These are phyloP conservation scores for Daubentonia madagascariensis DNA, from an alignment of 2,113 vertebrate genomes.

Conservation along the genomic window DNA sequence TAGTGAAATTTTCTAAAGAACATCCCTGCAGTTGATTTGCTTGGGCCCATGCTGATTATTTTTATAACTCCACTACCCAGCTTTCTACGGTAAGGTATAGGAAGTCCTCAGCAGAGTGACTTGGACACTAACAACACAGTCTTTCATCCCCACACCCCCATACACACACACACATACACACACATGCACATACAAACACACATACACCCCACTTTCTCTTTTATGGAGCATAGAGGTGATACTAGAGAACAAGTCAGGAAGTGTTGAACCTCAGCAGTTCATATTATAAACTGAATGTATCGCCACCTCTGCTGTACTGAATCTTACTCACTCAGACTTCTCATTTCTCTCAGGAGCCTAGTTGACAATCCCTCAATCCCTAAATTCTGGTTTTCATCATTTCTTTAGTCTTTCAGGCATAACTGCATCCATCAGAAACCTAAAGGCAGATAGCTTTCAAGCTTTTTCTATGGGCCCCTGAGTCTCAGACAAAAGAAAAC, in stretches of 20 bases:
- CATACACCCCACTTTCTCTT: neutral
- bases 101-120: neutral
- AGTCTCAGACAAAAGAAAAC: neutral
- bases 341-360: neutral
- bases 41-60: neutral
- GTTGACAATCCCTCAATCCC: neutral
- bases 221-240: neutral
- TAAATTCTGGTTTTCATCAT: neutral
- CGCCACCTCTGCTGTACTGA: neutral
- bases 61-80: neutral
- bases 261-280: neutral
- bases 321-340: neutral
- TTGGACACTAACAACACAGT: neutral
- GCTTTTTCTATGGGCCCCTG: neutral
- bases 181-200: neutral
- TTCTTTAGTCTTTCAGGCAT: neutral
- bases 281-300: neutral
- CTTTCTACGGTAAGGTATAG: neutral
- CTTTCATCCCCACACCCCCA: neutral
- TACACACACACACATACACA: too few relatives aligned
- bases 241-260: neutral
- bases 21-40: neutral
- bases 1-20: neutral
- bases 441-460: neutral
- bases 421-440: neutral